Evolutionary conservation across 1,140 invertebrate species (phyloP).

Genomic region (Drosophila virilis): DNA sequence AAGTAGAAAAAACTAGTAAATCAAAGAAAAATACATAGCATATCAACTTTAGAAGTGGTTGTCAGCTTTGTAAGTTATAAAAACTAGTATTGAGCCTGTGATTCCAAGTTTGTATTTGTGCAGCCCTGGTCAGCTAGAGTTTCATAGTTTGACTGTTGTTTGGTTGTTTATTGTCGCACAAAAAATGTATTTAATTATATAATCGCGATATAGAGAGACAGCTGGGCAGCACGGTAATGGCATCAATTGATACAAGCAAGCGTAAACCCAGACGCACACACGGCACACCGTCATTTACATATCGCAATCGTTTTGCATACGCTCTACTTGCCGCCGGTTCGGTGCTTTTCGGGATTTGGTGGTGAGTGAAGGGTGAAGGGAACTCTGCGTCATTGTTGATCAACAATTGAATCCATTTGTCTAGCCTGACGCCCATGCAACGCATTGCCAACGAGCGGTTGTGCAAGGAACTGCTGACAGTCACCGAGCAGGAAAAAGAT

Average conservation of each 20-base stretch:
- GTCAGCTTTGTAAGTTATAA: not conserved
- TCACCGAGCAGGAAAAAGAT: conserved; percentile 62
- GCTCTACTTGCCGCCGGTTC: conserved; percentile 61
- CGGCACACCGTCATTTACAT: conserved; percentile 75
- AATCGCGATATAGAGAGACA: conserved; percentile 22
- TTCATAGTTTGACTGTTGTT: conserved; percentile 23
- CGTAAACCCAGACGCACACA: conserved; percentile 78
- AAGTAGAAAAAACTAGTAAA: not conserved
- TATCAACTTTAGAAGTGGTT: not conserved
- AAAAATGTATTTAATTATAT: conserved; percentile 76
- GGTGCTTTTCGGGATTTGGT: conserved; percentile 60
- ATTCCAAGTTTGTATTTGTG: conserved; percentile 2
- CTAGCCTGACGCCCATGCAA: conserved; percentile 66
- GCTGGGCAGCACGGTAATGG: conserved; percentile 63
- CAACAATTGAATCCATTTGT: not conserved
- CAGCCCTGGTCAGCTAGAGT: conserved; percentile 28
- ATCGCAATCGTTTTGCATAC: conserved; percentile 76
- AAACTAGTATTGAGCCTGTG: not conserved
- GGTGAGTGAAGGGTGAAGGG: conserved; percentile 35
- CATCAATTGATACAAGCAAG: conserved; percentile 65
- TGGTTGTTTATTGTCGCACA: conserved; percentile 13
- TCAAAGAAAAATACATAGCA: no score
- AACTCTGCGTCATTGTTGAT: not conserved
- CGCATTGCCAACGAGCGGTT: conserved; percentile 63
- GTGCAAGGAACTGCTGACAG: conserved; percentile 13